Base-by-base conservation (phyloP, 2,888 invertebrate genomes). In the Allacma fusca region DNA sequence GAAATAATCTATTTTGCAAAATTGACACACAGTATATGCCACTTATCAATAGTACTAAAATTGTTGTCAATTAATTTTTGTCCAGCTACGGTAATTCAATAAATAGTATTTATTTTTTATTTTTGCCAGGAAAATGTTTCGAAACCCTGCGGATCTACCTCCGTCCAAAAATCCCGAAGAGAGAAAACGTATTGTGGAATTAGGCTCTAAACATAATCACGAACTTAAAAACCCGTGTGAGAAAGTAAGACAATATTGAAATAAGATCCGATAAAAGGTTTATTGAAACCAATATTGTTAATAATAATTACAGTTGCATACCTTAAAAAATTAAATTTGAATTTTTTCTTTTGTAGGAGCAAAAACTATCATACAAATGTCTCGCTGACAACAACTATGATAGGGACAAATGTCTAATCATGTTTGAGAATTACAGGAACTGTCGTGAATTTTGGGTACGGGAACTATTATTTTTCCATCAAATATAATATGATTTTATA, bases 401-500 rank as follows among this genome's bases (percentile, higher is more conserved):
- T 81, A 89, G 89, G 73, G 89, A 89, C 0, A 90, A 90, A 85
- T 95, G 95, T 85, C 87, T 88, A 84, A 77, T 87, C 0, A 90
- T 91, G 85, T 94, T 94, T 85, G 89, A 90, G 50, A 95, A 95
- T 86, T 94, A 94, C 85, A 92, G 91, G 80, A 90, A 88, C 2
- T 95, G 95, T 86, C 92, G 91, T 86, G 90, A 90, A 80, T 95
- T 95, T 88, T 95, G 95, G 95, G 95, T 94, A 89, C 81, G 82
- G 75, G 21, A 28, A 0, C 0, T 24, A 12, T 43, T 7, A 57
- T 87, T 86, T n/a, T n/a, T n/a, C n/a, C n/a, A n/a, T n/a, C n/a
- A n/a, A n/a, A n/a, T n/a, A n/a, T n/a, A 77, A 24, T 23, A 13
- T 40, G 59, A 43, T 40, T 13, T n/a, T 64, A 44, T 65, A 7